Evolutionary conservation across 23 tunicate species (phyloP), one percentile per base, ranked within the genome.

Genomic region (Ciona savignyi): DNA sequence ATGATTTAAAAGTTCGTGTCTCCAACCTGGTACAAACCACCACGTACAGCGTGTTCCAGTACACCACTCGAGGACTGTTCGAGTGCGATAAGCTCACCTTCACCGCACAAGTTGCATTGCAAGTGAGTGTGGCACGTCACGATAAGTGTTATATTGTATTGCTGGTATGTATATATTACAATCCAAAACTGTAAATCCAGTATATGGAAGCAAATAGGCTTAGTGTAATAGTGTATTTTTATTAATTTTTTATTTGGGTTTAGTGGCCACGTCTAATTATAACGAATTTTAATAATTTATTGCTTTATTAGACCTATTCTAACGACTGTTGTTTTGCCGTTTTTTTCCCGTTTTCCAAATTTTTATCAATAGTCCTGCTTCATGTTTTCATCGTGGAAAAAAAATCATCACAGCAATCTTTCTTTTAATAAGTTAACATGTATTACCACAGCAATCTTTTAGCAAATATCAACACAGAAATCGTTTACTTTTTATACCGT

Each of bases 61-160:
- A 95, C 70, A 91, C 99, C 21, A 84, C 89, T 35, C 78, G 99
- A 9, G 99, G 96, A 9, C 67, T 95, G 74, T 95, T 95, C 63
- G 99, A 95, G 70, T 83, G 87, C 75, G 99, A 95, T 74, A 95
- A 95, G 69, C 81, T 95, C 0, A 95, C 99, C 1, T 95, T 88
- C 73, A 95, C 96, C 1, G 83, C 99, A 25, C 96, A 95, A 85
- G 99, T 95, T 30, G 99, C 99, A 1, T 77, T 95, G 71, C 96
- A 95, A 84, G 97, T 91, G 27, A 23, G 76, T 70, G 19, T 42
- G n/a, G n/a, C n/a, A n/a, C n/a, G n/a, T n/a, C n/a, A n/a, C n/a
- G n/a, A n/a, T n/a, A n/a, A n/a, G 20, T 11, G 61, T 20, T 49
- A 49, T 49, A 15, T 49, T 15, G 15, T 49, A 20, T 49, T 11